Evolutionary conservation across 2,888 invertebrate species (phyloP), one percentile per base, ranked within the genome.

Genomic region (Aporophyla nigra): DNA sequence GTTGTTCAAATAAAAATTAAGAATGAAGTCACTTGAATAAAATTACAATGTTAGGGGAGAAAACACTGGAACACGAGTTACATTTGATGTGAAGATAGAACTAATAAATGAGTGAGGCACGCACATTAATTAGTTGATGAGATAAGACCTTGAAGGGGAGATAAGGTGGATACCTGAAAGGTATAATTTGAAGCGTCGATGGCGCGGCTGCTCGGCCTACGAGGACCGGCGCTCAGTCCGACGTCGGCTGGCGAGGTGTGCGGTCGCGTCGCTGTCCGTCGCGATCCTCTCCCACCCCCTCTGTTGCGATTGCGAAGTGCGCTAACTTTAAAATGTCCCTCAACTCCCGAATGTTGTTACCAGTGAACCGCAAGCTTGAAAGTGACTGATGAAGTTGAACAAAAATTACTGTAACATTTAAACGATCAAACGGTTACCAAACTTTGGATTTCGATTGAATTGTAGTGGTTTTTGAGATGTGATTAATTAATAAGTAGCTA

Each of bases 401-500:
- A 81, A 80, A 88, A 88, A 81, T 89, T 90, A 87, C 83, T 74
- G 72, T 73, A 71, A 58, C 74, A 76, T 68, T 73, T 87, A 77
- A 88, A 86, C 85, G 88, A 86, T 78, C 69, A 69, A 82, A 81
- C 75, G 68, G 67, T 84, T 67, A 88, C 84, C 84, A 88, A 92
- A 93, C 92, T 93, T 93, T 92, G 93, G 93, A 95, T 93, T 93
- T 92, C 92, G 91, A 93, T 93, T 90, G 87, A 90, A 86, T 87
- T 80, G 88, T 94, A 90, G 92, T 93, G 93, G 90, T 93, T 94
- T 86, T 93, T 94, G 96, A 89, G 91, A 96, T 95, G 96, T 96
- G 95, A 96, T 93, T 94, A 88, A 87, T 88, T 84, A 86, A 86
- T 86, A 88, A 87, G 78, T 83, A 91, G 87, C 89, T 88, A 88